These are phyloP conservation scores for Caenorhabditis angaria DNA, from an alignment of 2,888 invertebrate genomes.

Conservation along the genomic window DNA sequence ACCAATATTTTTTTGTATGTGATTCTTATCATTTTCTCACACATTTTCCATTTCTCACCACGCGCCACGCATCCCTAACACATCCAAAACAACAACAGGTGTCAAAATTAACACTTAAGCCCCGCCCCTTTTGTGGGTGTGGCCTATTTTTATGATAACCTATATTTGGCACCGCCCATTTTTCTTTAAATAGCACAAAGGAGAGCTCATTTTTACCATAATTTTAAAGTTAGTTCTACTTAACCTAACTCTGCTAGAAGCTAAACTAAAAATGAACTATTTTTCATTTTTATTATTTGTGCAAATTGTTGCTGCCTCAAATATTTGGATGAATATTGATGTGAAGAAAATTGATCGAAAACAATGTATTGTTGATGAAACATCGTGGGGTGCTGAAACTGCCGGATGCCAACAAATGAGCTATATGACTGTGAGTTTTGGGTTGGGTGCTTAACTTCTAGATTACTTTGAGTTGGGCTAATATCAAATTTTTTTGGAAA, in stretches of 20 bases:
- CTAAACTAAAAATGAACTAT: constrained; percentile 1
- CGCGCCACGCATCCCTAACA: no score
- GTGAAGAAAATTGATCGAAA: constrained; percentile 28
- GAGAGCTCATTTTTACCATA: no score
- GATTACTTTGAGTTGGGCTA: no score
- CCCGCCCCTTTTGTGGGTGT: no score
- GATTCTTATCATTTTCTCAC: neutral
- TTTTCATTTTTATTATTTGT: neutral
- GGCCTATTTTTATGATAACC: no score
- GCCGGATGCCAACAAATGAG: constrained; percentile 30
- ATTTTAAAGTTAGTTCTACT: no score
- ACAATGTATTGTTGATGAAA: constrained; percentile 25
- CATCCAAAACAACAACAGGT: no score
- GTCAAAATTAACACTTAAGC: no score
- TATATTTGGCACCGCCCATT: no score
- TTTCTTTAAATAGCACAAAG: no score
- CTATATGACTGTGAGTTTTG: constrained; percentile 39
- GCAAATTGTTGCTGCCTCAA: neutral
- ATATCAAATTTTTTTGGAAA: neutral
- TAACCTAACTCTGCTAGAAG: neutral
- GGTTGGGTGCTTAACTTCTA: no score
- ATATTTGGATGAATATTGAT: constrained; percentile 28
- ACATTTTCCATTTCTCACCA: constrained; percentile 5
- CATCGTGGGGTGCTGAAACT: constrained; percentile 28
- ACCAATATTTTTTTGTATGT: no score